Base-by-base conservation (phyloP, 2,888 invertebrate species). In the Cistogaster globosa region DNA sequence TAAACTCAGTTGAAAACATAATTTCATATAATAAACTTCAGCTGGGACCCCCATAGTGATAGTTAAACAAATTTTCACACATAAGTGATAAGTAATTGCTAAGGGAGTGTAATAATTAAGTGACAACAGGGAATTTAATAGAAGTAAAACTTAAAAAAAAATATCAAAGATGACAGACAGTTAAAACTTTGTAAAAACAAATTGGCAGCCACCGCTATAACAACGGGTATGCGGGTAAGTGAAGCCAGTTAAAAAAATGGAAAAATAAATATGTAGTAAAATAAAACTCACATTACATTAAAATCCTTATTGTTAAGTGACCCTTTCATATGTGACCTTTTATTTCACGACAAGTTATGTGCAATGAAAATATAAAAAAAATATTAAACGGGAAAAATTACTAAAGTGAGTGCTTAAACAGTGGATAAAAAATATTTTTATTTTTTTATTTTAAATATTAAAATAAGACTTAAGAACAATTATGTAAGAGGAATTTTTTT, bases 21-120 rank as follows among this genome's bases (percentile, higher is more conserved):
- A 0, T 65, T 57, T 22, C 14, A 48, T 2, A 53, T 69, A 38
- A 76, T 51, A 71, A 69, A 71, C 48, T 62, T 26, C 1, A 83
- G 74, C 48, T 62, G 68, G 53, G 22, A 68, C 78, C 57, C 55
- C 45, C 42, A 42, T 12, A 62, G 63, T 42, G 51, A 63, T 20
- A 79, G 55, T 76, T 80, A 55, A 76, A 80, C 71, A 63, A 84
- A 86, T 87, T 82, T 84, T 80, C 74, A 80, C 82, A 82, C 80
- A 80, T 77, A 84, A 84, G 74, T 83, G 74, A 51, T 71, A 79
- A 80, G 72, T 86, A 77, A 84, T 86, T 84, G 86, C 51, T 84
- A 11, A 20, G 84, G 84, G 84, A 76, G 67, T 72, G 48, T 53
- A 14, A 75, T 57, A 76, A 67, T 80, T 75, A 80, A 71, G 71